These are phyloP conservation scores for Merops nubicus DNA, from an alignment of 2,113 vertebrate genomes.

Conservation along the genomic window DNA sequence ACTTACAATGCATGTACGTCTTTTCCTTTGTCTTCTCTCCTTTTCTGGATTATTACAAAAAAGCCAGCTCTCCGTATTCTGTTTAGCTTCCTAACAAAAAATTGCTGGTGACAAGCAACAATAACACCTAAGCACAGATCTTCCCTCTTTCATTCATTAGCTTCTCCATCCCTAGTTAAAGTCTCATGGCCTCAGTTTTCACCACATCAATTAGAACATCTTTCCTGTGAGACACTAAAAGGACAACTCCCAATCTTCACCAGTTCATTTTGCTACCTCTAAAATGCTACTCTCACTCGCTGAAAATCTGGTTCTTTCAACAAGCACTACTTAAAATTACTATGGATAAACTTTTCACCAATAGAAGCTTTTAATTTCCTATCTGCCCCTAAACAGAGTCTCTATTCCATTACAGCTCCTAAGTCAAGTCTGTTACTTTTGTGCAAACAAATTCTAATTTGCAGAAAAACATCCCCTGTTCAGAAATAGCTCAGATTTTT, in stretches of 20 bases:
- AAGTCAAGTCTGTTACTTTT: neutral
- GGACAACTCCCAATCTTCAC: neutral
- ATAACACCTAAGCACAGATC: neutral
- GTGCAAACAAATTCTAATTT: neutral
- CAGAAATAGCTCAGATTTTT: neutral
- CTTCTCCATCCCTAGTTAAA: neutral
- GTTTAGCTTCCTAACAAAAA: neutral
- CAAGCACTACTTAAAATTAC: neutral
- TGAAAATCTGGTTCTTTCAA: neutral
- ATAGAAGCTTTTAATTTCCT: neutral
- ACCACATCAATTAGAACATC: neutral
- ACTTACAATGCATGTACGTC: neutral
- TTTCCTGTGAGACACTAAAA: neutral
- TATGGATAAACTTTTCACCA: neutral
- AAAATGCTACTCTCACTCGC: neutral
- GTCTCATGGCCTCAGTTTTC: neutral
- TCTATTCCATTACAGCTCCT: neutral
- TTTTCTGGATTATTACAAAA: neutral
- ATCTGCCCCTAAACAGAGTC: neutral
- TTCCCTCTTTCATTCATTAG: neutral
- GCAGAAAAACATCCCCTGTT: neutral
- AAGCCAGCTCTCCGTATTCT: neutral
- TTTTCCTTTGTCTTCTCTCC: neutral
- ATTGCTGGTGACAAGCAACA: neutral
- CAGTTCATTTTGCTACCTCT: accelerated